phyloP scores from a whole-genome alignment of 2,797 vertebrate species.

The Neosilurus hyrtlii region DNA sequence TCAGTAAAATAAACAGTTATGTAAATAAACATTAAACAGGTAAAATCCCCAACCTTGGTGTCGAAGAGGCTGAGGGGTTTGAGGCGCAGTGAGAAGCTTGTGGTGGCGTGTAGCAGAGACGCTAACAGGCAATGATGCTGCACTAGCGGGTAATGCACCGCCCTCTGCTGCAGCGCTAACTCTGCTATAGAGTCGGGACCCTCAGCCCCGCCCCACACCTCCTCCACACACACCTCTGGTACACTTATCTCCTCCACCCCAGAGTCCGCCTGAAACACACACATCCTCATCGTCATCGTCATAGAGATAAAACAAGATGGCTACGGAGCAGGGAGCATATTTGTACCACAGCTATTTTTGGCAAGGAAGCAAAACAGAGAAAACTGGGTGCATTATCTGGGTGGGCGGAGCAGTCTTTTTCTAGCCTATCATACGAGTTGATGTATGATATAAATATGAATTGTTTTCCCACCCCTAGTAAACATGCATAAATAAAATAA shows the following conservation, averaged over 20 bases:
- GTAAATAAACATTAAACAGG: not conserved
- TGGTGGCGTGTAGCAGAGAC: slow-evolving; percentile 78
- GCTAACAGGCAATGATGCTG: slow-evolving; percentile 91
- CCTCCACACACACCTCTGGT: slow-evolving; percentile 84
- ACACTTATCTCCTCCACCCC: slow-evolving; percentile 80
- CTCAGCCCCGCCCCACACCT: slow-evolving; percentile 82
- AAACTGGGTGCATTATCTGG: too few relatives aligned
- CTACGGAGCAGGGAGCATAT: not conserved
- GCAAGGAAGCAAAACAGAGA: not conserved
- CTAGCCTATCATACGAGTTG: not conserved
- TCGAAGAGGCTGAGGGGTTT: slow-evolving; percentile 93
- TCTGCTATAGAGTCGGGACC: slow-evolving; percentile 90
- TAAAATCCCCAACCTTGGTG: slow-evolving; percentile 78
- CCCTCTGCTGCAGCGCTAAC: slow-evolving; percentile 91
- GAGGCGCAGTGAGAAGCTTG: slow-evolving; percentile 84
- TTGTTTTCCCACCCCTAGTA: too few relatives aligned
- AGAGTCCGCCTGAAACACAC: slow-evolving; percentile 79
- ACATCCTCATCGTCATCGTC: not conserved
- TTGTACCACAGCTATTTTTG: not conserved
- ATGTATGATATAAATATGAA: not conserved
- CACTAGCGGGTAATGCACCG: slow-evolving; percentile 88
- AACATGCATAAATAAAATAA: too few relatives aligned
- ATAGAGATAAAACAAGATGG: not conserved
- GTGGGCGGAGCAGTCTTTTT: not conserved
- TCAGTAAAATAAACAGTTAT: not conserved